Base-by-base conservation (phyloP, 2,888 invertebrate genomes). In the Loripinus fragilis region DNA sequence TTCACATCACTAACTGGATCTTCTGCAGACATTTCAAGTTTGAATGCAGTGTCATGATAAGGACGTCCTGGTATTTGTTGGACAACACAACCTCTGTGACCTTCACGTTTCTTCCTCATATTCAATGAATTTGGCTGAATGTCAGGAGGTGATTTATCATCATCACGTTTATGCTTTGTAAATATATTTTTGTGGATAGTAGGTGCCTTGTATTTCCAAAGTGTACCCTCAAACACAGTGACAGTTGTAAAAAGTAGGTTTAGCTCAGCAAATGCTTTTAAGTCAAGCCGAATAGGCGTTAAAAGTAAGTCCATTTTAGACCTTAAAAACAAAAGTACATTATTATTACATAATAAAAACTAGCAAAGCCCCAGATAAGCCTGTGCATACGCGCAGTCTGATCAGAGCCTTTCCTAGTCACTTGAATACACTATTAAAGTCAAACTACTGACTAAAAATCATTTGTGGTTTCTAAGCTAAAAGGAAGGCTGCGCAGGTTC, bases 291-390 rank as follows among this genome's bases (percentile, higher is more conserved):
- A 0, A 88, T 50, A 5, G 88, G 88, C 10, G 81, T 78, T 10
- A 88, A 65, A 42, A 55, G 60, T 35, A 88, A n/a, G 50, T 88
- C 88, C 82, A 88, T 80, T 48, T 78, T 78, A 5, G 82, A 71
- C 25, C 87, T 87, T 28, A 0, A 77, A 74, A 38, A 38, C 5
- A 38, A 38, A 38, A 38, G 38, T 38, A 38, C 5, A 12, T 38
- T 8, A 5, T 38, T 38, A 38, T 38, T 38, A 38, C 12, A 38
- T 38, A 38, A 12, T 12, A 5, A n/a, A n/a, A 12, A 38, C 38
- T 12, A 38, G 38, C 12, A 38, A 38, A 38, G 38, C 7, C 38
- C 12, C 38, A 12, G 38, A 12, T 38, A 12, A 38, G 38, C 38
- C 38, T 38, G 38, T 12, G 38, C 38, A 38, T 38, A 38, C 5